These are phyloP conservation scores for Spatulosminthurus flaviceps DNA, from an alignment of 2,888 invertebrate species.

Conservation along the genomic window DNA sequence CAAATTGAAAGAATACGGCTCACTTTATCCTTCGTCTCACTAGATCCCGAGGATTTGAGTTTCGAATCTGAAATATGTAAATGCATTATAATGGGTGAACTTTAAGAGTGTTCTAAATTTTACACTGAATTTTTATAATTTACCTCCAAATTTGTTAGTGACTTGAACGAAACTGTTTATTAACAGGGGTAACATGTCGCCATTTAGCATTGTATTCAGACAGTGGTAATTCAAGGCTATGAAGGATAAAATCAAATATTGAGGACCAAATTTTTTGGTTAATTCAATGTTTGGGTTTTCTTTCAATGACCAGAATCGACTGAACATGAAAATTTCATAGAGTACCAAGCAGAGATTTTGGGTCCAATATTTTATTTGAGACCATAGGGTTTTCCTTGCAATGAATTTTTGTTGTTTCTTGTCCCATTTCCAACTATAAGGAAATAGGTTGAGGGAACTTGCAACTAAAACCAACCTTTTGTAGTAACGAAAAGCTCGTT, in stretches of 20 bases:
- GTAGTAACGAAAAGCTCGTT: not conserved
- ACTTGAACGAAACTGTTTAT: not conserved
- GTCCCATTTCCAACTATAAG: not conserved
- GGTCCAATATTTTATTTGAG: not conserved
- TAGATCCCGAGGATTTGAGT: no score
- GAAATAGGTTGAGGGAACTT: not conserved
- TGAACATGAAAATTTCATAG: not conserved
- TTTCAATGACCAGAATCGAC: not conserved
- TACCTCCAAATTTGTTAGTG: not conserved
- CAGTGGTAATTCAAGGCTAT: not conserved
- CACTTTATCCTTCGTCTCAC: not conserved
- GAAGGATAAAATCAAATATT: not conserved
- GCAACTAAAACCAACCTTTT: not conserved
- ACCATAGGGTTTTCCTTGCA: not conserved
- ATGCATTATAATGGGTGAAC: no score
- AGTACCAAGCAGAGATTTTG: not conserved
- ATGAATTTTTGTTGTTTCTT: not conserved
- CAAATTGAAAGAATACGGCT: not conserved
- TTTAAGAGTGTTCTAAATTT: no score
- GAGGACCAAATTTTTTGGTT: not conserved
- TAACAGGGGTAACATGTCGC: not conserved
- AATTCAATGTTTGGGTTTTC: not conserved
- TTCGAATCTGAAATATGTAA: no score
- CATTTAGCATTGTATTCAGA: not conserved
- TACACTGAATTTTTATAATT: not conserved